Evolutionary conservation across 2,113 vertebrate genomes (phyloP).

Genomic region (Thunnus thynnus): DNA sequence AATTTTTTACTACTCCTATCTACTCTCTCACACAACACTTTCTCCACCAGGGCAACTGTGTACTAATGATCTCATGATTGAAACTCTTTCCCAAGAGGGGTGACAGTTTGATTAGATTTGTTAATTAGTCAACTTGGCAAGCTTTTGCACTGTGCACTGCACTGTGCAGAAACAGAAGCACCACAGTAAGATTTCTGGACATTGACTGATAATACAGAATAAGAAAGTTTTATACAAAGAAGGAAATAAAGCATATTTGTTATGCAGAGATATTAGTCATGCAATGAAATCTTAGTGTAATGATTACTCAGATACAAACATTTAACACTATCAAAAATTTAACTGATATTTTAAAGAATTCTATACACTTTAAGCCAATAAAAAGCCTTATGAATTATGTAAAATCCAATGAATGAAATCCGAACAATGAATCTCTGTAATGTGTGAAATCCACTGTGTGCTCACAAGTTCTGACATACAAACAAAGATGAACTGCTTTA

Average conservation of each 20-base stretch:
- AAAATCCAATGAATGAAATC: not conserved
- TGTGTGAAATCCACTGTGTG: not conserved
- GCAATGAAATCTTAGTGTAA: not conserved
- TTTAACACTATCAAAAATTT: not conserved
- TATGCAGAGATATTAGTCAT: not conserved
- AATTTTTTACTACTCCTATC: not conserved
- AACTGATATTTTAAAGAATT: not conserved
- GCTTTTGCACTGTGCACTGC: conserved; percentile 20
- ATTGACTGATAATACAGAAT: conserved; percentile 4
- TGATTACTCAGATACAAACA: conserved; percentile 12
- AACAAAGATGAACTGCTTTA: not conserved
- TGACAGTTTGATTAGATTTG: conserved; percentile 41
- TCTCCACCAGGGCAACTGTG: conserved; percentile 20
- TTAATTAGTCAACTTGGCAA: conserved; percentile 42
- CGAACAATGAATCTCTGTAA: not conserved
- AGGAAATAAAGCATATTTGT: not conserved
- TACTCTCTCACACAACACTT: not conserved
- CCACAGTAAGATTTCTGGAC: not conserved
- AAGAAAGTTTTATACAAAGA: conserved; percentile 34
- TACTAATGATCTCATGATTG: conserved; percentile 22
- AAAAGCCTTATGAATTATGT: not conserved
- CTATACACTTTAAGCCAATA: not conserved
- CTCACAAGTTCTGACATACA: not conserved
- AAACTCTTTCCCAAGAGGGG: conserved; percentile 14
- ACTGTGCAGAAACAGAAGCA: conserved; percentile 19